Percentiles rank a stretch among this genome's conserved stretches.
Evolutionary conservation across 2,888 invertebrate genomes (phyloP).

Genomic region (Cephus runcator): DNA sequence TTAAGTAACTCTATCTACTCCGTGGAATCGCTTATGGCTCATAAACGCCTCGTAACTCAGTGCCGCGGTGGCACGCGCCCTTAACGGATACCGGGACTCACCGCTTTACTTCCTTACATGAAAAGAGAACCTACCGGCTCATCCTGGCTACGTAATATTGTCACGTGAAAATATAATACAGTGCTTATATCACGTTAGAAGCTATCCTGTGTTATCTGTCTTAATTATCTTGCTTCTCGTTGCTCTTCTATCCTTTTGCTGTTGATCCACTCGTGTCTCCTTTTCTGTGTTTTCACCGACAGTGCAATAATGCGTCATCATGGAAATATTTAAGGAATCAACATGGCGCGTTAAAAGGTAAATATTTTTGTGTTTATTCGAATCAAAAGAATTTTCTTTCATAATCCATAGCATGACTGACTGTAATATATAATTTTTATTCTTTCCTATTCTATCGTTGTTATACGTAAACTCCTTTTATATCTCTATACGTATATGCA

Average conservation of each 20-base stretch:
- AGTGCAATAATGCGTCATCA: not conserved
- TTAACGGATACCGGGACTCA: conserved; percentile 22
- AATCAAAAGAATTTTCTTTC: not conserved
- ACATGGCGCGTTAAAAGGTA: not conserved
- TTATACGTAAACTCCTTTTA: not conserved
- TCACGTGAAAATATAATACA: not conserved
- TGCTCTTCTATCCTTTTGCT: not conserved
- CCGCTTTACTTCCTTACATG: not conserved
- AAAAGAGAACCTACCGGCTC: not conserved
- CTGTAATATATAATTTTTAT: not conserved
- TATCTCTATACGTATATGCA: not conserved
- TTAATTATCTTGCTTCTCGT: not conserved
- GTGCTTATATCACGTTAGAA: not conserved
- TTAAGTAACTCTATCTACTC: conserved; percentile 59
- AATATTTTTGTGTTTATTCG: not conserved
- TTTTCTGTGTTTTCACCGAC: not conserved
- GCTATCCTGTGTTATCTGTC: not conserved
- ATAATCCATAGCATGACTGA: not conserved
- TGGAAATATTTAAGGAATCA: not conserved
- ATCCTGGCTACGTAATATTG: not conserved
- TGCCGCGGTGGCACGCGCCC: conserved; percentile 53
- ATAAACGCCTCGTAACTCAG: conserved; percentile 64
- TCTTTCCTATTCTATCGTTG: not conserved
- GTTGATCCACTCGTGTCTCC: not conserved
- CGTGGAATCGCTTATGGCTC: conserved; percentile 62